These are phyloP conservation scores for Grus americana DNA, from an alignment of 2,113 vertebrate genomes.

Conservation along the genomic window DNA sequence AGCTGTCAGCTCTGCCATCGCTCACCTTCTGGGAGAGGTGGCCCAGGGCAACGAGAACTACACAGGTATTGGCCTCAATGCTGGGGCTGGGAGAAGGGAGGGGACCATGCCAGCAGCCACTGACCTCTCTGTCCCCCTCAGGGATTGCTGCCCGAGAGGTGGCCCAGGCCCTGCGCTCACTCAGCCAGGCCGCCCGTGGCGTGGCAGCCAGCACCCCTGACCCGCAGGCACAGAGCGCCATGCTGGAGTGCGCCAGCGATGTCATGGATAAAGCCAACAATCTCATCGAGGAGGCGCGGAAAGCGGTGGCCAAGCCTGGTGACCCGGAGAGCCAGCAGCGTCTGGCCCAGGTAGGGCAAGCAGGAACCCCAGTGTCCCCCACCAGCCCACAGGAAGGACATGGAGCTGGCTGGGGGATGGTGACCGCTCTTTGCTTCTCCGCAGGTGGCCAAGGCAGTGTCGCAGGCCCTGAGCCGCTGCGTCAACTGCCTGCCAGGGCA, in stretches of 20 bases:
- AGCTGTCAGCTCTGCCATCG: slow-evolving; percentile 91
- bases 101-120: accelerated
- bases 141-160: slow-evolving; percentile 94
- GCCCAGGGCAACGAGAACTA: slow-evolving; percentile 99
- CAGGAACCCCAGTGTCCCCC: accelerated
- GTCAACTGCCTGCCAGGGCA: slow-evolving; percentile 96
- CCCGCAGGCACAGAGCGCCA: slow-evolving; percentile 79
- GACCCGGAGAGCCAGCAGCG: slow-evolving; percentile 94
- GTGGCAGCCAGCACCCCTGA: slow-evolving; percentile 87
- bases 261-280: slow-evolving; percentile 96
- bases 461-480: slow-evolving; percentile 91
- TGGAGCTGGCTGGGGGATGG: neutral
- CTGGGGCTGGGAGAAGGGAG: neutral
- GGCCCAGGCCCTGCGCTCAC: slow-evolving; percentile 88
- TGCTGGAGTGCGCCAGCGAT: slow-evolving; percentile 88
- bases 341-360: slow-evolving; percentile 86
- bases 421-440: neutral
- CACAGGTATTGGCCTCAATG: slow-evolving; percentile 75
- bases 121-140: slow-evolving; percentile 10
- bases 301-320: slow-evolving; percentile 87
- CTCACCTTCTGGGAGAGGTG: slow-evolving; percentile 91
- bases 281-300: slow-evolving; percentile 93
- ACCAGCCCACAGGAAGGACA: neutral
- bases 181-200: slow-evolving; percentile 88
- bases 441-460: slow-evolving; percentile 96